Evolutionary conservation across 2,113 vertebrate species (phyloP).

Genomic region (Symphodus melops): DNA sequence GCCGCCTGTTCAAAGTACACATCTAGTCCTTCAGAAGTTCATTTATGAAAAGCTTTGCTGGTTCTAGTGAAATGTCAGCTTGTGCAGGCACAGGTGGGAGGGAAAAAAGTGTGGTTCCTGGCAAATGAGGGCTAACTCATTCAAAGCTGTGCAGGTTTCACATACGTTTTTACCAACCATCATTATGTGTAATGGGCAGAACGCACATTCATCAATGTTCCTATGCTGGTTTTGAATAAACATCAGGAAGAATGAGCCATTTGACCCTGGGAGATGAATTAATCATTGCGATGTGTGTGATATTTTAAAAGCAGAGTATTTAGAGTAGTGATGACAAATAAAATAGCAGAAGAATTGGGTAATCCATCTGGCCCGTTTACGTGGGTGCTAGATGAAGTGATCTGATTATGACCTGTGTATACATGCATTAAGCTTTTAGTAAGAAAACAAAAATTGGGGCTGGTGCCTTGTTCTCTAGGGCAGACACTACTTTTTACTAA

Average conservation of each 20-base stretch:
- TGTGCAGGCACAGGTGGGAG: constrained; percentile 2
- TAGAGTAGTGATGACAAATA: neutral
- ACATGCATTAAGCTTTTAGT: too few species aligned
- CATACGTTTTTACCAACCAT: constrained; percentile 6
- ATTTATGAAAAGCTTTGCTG: constrained; percentile 52
- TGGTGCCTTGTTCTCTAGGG: too few species aligned
- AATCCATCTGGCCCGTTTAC: too few species aligned
- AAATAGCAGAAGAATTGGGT: neutral
- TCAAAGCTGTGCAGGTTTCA: constrained; percentile 13
- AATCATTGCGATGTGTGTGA: neutral
- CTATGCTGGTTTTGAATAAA: constrained; percentile 20
- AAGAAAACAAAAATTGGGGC: too few species aligned
- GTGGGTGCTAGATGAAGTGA: too few species aligned
- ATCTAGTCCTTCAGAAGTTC: constrained; percentile 28
- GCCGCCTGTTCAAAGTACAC: constrained; percentile 13
- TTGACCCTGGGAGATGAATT: neutral
- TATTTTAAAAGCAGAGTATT: constrained; percentile 1
- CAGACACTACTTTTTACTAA: too few species aligned
- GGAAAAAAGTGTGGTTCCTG: constrained; percentile 11
- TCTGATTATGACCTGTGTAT: too few species aligned
- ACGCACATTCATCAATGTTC: constrained; percentile 28
- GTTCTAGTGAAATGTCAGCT: constrained; percentile 28
- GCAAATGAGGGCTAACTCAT: constrained; percentile 13
- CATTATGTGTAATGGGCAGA: constrained; percentile 31
- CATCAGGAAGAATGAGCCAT: constrained; percentile 25